Conservation (phyloP, 2,113 vertebrate species). For the Sebastes fasciatus region DNA sequence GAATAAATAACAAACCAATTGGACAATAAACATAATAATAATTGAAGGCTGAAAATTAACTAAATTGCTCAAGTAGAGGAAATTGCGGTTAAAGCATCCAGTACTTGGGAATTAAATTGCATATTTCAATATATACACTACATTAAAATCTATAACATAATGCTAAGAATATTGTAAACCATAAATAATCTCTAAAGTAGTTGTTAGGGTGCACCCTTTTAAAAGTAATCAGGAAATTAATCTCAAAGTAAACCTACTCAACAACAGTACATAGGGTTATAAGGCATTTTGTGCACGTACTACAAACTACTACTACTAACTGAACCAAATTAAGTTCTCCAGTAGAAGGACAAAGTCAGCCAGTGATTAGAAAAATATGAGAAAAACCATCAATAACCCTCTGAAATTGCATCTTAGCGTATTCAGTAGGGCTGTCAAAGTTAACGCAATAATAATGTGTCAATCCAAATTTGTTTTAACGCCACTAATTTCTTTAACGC, state of each 20-base stretch:
- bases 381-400: not conserved
- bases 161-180: not conserved
- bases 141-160: not conserved
- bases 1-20: not conserved
- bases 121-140: not conserved
- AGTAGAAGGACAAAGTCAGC: no score
- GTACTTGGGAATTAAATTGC: not conserved
- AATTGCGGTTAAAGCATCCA: not conserved
- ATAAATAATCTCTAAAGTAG: not conserved
- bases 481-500: no score
- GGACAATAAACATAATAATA: not conserved
- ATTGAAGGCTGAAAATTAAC: not conserved
- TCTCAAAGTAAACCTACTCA: not conserved
- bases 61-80: not conserved
- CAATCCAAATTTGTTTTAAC: no score
- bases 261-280: not conserved
- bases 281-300: not conserved
- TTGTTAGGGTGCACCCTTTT: not conserved
- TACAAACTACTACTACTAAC: not conserved
- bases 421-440: no score
- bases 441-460: no score
- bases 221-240: not conserved
- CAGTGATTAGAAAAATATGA: no score
- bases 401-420: not conserved
- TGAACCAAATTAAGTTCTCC: not conserved